Base-by-base conservation (phyloP, 35 echinoderm and acorn worm species). In the Nesometra sesokonis region DNA sequence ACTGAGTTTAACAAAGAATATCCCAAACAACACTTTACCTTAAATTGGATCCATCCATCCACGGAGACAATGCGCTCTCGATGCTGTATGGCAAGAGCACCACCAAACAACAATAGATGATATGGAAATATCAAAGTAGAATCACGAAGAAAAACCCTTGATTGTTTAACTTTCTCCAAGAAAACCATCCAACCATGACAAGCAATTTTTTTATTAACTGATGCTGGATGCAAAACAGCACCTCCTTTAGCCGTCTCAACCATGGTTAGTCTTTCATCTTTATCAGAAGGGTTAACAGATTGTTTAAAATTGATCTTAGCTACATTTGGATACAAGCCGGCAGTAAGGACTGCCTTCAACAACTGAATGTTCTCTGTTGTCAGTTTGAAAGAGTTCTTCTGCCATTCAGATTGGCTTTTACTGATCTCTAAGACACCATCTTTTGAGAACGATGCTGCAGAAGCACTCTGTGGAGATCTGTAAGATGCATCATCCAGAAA, bases 11-110 rank as follows among this genome's bases (percentile, higher is more conserved):
- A 43, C 39, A 7, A 15, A 7, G 39, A 15, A 43, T 43, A 7
- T 43, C 15, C 39, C 35, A 13, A 33, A 11, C 3, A 85, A 67
- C 5, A 78, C 77, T 40, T 30, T 78, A 97, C 94, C 91, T 97
- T 85, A 77, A 97, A 97, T 84, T 93, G 85, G 43, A 97, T 97
- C 94, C 94, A 97, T 47, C 93, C 94, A 78, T 97, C 94, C 78
- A 97, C 88, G 35, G 81, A 84, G 15, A 97, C 90, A 17, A 97
- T 77, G n/a, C 88, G 88, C 78, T 97, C 91, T 32, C 94, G 83
- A 57, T 97, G 94, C 57, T 97, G 91, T n/a, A 97, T 91, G 13
- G 91, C 80, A 37, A 97, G 77, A 77, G 76, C 89, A 23, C 94
- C 94, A 36, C 94, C 94, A 88, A 97, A 97, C 31, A 97, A 38